These are phyloP conservation scores for Papilio xuthus DNA, from an alignment of 1,140 invertebrate genomes.

Conservation along the genomic window DNA sequence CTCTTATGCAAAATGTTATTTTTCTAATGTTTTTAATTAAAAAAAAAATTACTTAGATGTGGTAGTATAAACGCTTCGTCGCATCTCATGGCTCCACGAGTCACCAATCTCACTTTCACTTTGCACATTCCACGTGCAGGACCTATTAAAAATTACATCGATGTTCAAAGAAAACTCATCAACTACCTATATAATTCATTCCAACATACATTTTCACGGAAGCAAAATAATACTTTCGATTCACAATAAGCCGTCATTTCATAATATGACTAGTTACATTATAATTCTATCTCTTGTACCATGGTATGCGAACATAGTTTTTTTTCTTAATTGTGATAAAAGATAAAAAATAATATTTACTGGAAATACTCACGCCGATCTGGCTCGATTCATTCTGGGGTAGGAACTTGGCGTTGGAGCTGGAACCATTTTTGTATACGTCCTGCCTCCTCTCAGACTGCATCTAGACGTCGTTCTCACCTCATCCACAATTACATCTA, in stretches of 20 bases:
- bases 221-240: no score
- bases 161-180: background rate
- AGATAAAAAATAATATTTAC: background rate
- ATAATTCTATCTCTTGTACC: background rate
- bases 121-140: conserved; percentile 1
- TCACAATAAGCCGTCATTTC: no score
- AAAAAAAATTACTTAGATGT: conserved; percentile 1
- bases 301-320: no score
- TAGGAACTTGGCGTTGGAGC: background rate
- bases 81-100: background rate
- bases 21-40: background rate
- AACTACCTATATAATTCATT: no score
- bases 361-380: conserved; percentile 23
- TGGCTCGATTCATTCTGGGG: background rate
- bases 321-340: background rate
- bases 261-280: background rate
- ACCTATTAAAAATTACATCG: background rate
- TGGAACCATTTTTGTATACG: background rate
- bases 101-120: conserved; percentile 27
- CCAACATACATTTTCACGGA: background rate
- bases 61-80: background rate
- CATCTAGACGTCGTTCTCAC: background rate
- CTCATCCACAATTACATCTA: background rate
- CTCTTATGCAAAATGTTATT: background rate
- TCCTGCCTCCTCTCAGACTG: conserved; percentile 13